Evolutionary conservation across 2,888 invertebrate species (phyloP).

Genomic region (Hyppa rectilinea): DNA sequence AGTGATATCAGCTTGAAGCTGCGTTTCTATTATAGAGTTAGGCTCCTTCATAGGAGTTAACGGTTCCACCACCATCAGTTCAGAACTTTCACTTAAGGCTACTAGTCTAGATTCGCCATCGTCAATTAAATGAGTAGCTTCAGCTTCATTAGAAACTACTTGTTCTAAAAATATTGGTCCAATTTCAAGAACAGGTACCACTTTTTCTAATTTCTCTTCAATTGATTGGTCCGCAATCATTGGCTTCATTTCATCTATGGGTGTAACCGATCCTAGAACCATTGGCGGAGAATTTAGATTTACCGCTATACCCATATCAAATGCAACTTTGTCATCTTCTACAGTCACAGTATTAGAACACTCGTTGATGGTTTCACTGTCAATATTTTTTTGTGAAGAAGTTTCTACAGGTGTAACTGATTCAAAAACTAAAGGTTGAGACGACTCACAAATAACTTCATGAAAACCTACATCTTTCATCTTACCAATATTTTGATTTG

Average conservation of each 20-base stretch:
- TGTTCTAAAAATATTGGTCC: slow-evolving; percentile 6
- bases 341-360: background rate
- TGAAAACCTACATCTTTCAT: background rate
- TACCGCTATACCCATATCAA: background rate
- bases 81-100: background rate
- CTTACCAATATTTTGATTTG: slow-evolving; percentile 5
- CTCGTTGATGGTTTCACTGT: background rate
- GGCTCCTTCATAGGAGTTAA: background rate
- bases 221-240: background rate
- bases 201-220: background rate
- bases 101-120: background rate
- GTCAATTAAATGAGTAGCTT: background rate
- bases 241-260: slow-evolving; percentile 4
- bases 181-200: slow-evolving; percentile 9
- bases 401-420: background rate
- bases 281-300: background rate
- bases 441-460: background rate
- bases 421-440: slow-evolving; percentile 7
- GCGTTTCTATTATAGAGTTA: background rate
- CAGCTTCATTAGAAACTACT: slow-evolving; percentile 4
- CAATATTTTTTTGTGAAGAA: background rate
- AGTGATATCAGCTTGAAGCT: background rate
- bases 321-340: background rate
- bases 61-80: background rate
- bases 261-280: slow-evolving; percentile 2